Evolutionary conservation across 2,113 vertebrate species (phyloP).

Genomic region (Pontoporia blainvillei): DNA sequence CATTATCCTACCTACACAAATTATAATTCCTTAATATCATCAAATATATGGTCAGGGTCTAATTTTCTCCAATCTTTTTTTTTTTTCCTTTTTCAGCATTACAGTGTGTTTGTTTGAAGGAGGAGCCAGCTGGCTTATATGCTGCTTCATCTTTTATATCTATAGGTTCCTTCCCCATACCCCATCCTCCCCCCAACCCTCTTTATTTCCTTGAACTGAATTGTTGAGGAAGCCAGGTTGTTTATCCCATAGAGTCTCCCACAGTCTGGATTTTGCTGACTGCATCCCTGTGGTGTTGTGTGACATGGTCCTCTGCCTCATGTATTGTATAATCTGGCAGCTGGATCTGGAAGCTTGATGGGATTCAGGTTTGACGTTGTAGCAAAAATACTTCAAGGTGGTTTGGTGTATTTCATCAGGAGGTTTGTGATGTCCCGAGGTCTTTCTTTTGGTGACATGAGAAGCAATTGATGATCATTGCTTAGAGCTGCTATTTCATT

Average conservation of each 20-base stretch:
- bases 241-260: neutral
- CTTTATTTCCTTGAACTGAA: neutral
- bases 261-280: neutral
- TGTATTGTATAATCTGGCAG: rapidly evolving
- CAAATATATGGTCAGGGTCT: neutral
- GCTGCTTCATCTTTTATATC: neutral
- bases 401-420: rapidly evolving
- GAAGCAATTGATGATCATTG: neutral
- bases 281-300: neutral
- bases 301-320: neutral
- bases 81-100: neutral
- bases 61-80: neutral
- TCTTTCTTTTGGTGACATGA: neutral
- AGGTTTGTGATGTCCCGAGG: rapidly evolving
- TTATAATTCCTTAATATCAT: neutral
- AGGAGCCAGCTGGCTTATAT: neutral
- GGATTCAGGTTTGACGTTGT: rapidly evolving
- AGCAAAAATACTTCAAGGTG: neutral
- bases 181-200: rapidly evolving
- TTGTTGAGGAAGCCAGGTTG: neutral
- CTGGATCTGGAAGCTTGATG: neutral
- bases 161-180: neutral
- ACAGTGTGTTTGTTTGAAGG: neutral
- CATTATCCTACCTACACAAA: neutral
- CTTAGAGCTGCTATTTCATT: neutral